Percentiles rank a stretch among this genome's conserved stretches.
Evolutionary conservation across 2,797 vertebrate genomes (phyloP).

Genomic region (Mormyrus proboscirostris): DNA sequence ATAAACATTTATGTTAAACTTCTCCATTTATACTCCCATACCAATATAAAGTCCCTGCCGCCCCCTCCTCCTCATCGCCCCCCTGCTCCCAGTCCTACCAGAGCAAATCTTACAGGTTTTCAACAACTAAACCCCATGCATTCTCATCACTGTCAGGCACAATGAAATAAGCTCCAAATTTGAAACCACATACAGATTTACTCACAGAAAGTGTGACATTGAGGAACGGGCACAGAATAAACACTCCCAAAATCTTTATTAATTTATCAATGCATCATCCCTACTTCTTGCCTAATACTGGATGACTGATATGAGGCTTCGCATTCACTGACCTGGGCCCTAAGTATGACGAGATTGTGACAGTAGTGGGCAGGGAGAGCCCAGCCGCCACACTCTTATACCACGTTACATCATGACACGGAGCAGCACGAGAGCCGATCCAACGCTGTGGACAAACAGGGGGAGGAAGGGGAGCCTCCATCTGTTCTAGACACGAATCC

Average conservation of each 20-base stretch:
- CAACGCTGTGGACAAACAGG: background rate
- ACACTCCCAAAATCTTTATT: background rate
- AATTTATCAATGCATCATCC: background rate
- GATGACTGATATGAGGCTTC: background rate
- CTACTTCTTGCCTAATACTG: background rate
- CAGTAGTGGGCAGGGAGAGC: background rate
- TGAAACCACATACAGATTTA: background rate
- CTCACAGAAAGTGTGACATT: background rate
- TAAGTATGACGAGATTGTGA: background rate
- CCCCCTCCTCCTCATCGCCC: background rate
- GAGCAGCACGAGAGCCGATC: background rate
- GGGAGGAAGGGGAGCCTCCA: background rate
- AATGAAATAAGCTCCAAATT: background rate
- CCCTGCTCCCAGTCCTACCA: background rate
- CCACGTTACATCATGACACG: background rate
- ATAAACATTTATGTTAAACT: background rate
- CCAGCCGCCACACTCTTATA: background rate
- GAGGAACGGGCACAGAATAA: background rate
- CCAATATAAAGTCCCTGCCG: background rate
- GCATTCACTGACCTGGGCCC: background rate
- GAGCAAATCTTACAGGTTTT: background rate
- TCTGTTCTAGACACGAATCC: slow-evolving; percentile 7
- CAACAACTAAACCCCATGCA: background rate
- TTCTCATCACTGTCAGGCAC: background rate
- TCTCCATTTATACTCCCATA: background rate